A percentile compares a stretch with the other conserved stretches of the same genome.
Evolutionary conservation across 2,888 invertebrate species (phyloP).

Genomic region (Piscicola geometra): DNA sequence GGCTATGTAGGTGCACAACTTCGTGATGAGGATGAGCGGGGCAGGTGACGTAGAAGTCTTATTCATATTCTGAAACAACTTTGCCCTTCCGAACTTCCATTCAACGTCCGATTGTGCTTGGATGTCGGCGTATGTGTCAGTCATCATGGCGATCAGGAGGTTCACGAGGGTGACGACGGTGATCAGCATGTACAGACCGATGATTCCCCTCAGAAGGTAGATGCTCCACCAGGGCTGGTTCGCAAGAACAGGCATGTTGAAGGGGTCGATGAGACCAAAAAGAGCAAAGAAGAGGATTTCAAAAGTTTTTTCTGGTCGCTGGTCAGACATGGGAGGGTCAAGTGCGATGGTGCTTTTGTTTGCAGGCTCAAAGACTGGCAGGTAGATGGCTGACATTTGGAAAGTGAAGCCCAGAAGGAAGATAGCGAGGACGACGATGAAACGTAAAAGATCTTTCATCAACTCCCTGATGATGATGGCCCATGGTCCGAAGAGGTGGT

Average conservation of each 20-base stretch:
- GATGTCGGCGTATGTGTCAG: conserved; percentile 97
- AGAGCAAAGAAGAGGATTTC: conserved; percentile 96
- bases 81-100: conserved; percentile 98
- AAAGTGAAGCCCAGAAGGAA: conserved; percentile 98
- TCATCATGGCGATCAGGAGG: conserved; percentile 99
- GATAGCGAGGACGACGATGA: conserved; percentile 91
- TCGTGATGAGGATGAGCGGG: conserved; percentile 91
- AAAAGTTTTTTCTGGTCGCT: conserved; percentile 65
- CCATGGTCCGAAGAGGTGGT: conserved; percentile 99
- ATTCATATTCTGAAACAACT: conserved; percentile 96
- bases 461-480: conserved; percentile 89
- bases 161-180: conserved; percentile 96
- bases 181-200: conserved; percentile 95
- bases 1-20: conserved; percentile 54
- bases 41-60: conserved; percentile 92
- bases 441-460: conserved; percentile 73
- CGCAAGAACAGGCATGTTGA: conserved; percentile 60
- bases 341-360: not conserved
- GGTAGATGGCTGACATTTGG: conserved; percentile 63
- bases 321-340: not conserved
- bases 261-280: conserved; percentile 79
- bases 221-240: conserved; percentile 57
- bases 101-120: conserved; percentile 99
- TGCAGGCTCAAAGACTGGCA: conserved; percentile 62
- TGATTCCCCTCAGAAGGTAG: conserved; percentile 63